Conservation (phyloP, 30 jellyfish, hydroid and myxozoan genomes). For the Hydractinia echinata region DNA sequence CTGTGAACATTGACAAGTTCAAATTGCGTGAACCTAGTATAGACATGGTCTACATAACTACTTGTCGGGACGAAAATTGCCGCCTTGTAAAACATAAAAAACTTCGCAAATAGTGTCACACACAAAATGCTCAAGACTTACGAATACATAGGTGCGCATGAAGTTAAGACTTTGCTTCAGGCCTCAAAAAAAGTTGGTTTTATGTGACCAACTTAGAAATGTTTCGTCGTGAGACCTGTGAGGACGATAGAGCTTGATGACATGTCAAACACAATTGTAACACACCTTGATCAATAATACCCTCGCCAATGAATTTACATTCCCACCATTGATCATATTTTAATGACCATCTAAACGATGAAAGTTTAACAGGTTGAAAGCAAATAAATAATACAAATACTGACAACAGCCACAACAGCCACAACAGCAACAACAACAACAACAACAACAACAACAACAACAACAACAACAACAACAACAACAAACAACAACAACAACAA, state of each 20-base stretch:
- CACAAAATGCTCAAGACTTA: no score
- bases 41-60: no score
- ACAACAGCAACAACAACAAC: not conserved
- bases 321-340: constrained; percentile 98
- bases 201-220: not conserved
- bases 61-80: no score
- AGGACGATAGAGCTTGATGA: not conserved
- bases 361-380: not conserved
- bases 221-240: not conserved
- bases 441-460: not conserved
- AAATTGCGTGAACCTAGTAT: no score
- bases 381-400: no score
- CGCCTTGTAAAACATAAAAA: no score
- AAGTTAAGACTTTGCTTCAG: no score
- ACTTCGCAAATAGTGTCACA: no score
- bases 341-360: constrained; percentile 67
- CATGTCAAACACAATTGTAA: not conserved
- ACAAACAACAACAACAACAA: not conserved
- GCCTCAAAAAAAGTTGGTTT: no score
- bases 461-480: not conserved
- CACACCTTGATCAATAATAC: constrained; percentile 92
- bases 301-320: constrained; percentile 91
- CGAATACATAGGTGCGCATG: no score
- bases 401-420: not conserved
- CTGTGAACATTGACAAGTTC: no score